Evolutionary conservation across 2,888 invertebrate species (phyloP).

Genomic region (Trissolcus brochymenae): DNA sequence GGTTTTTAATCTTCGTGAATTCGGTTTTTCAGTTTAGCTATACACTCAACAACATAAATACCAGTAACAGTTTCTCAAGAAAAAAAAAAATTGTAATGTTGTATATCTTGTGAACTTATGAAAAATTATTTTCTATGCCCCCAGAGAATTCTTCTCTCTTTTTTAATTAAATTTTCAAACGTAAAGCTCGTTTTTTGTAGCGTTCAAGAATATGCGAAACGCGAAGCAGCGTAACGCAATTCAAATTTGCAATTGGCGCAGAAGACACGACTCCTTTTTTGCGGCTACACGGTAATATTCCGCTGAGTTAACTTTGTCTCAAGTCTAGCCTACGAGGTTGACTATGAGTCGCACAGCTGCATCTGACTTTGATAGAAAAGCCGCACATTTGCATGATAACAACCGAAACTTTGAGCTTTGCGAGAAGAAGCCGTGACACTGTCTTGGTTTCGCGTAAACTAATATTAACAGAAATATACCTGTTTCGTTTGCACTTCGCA

Average conservation of each 20-base stretch:
- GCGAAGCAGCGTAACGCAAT: constrained; percentile 1
- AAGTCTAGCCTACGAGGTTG: constrained; percentile 30
- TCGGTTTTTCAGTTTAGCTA: no score
- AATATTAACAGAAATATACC: constrained; percentile 48
- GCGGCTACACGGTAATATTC: constrained; percentile 15
- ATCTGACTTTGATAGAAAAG: constrained; percentile 50
- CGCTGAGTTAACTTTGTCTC: constrained; percentile 38
- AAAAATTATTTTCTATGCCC: no score
- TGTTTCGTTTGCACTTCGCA: constrained; percentile 32
- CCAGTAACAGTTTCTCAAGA: no score
- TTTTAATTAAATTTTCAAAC: no score
- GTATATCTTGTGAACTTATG: no score
- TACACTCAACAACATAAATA: no score
- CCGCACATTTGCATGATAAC: constrained; percentile 53
- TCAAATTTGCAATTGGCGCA: constrained; percentile 23
- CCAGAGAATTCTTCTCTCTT: no score
- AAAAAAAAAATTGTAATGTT: no score
- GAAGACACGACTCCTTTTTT: constrained; percentile 28
- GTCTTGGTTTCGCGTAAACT: constrained; percentile 33
- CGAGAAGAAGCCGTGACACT: constrained; percentile 35
- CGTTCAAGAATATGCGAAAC: no score
- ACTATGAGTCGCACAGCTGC: constrained; percentile 39
- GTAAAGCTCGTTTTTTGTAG: no score
- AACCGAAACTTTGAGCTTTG: constrained; percentile 28
- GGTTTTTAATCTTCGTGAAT: no score